Conservation (phyloP, 2,113 vertebrate species). For the Ptilonorhynchus violaceus region DNA sequence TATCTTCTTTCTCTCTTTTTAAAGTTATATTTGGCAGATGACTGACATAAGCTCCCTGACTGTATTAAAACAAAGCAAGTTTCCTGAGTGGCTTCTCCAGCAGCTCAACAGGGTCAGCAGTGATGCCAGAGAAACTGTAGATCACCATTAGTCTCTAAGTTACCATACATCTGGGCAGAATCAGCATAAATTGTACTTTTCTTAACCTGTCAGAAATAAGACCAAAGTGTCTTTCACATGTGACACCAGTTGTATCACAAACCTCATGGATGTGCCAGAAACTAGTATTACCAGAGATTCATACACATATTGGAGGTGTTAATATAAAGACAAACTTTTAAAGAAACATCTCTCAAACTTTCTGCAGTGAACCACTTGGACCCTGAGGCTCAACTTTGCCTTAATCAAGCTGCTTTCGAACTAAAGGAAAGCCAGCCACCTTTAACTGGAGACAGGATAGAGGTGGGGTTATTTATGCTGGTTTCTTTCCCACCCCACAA, state of each 20-base stretch:
- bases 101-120: not conserved
- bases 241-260: not conserved
- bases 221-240: not conserved
- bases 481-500: not conserved
- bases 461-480: rapidly evolving
- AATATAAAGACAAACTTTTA: not conserved
- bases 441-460: not conserved
- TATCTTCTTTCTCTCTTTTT: not conserved
- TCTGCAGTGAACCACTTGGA: not conserved
- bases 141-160: not conserved
- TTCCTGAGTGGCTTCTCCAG: not conserved
- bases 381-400: rapidly evolving
- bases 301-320: not conserved
- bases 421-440: not conserved
- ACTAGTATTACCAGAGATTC: not conserved
- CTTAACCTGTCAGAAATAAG: not conserved
- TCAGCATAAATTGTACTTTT: not conserved
- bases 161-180: not conserved
- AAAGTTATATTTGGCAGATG: not conserved
- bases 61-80: not conserved
- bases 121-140: not conserved
- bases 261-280: not conserved
- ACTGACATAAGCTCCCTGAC: not conserved
- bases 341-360: not conserved
- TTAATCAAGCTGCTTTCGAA: not conserved